A percentile compares a stretch with the other conserved stretches of the same genome.
Evolutionary conservation across 1,140 invertebrate species (phyloP).

Genomic region (Phocides pigmalion): DNA sequence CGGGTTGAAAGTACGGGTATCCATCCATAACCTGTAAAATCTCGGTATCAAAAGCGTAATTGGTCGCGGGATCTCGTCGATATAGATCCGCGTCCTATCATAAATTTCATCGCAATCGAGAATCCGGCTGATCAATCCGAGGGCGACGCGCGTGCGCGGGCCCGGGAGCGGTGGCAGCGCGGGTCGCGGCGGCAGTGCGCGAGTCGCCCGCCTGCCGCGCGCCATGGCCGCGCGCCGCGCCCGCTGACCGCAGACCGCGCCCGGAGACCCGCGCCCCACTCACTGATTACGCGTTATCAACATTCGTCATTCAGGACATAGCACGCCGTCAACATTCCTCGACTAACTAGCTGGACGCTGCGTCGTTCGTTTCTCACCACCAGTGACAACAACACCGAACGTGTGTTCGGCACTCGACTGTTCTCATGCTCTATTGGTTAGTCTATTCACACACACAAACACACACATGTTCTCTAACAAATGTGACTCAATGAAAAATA

Average conservation of each 20-base stretch:
- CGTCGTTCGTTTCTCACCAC: slow-evolving; percentile 50
- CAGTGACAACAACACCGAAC: slow-evolving; percentile 59
- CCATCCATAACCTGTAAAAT: slow-evolving; percentile 37
- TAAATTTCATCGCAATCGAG: slow-evolving; percentile 80
- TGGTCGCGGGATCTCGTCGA: slow-evolving; percentile 54
- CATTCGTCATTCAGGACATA: slow-evolving; percentile 30
- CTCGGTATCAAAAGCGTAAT: slow-evolving; percentile 46
- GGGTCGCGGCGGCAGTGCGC: slow-evolving; percentile 35
- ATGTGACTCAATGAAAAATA: background rate
- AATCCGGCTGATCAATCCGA: slow-evolving; percentile 73
- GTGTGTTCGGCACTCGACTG: slow-evolving; percentile 78
- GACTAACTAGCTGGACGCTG: slow-evolving; percentile 47
- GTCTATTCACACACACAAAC: slow-evolving; percentile 45
- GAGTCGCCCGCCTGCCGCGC: slow-evolving; percentile 49
- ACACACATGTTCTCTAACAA: too few relatives aligned
- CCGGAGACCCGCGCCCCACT: slow-evolving; percentile 46
- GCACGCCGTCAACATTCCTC: slow-evolving; percentile 42
- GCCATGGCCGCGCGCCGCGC: slow-evolving; percentile 65
- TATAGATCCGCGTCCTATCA: slow-evolving; percentile 74
- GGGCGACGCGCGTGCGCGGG: slow-evolving; percentile 40
- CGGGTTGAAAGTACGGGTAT: background rate
- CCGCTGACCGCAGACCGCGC: slow-evolving; percentile 61
- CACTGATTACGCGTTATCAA: slow-evolving; percentile 41
- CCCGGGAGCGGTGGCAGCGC: slow-evolving; percentile 33
- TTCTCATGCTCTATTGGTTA: slow-evolving; percentile 80